These are phyloP conservation scores for Sebastes trivittatus DNA, from an alignment of 2,797 vertebrate genomes.

Conservation along the genomic window DNA sequence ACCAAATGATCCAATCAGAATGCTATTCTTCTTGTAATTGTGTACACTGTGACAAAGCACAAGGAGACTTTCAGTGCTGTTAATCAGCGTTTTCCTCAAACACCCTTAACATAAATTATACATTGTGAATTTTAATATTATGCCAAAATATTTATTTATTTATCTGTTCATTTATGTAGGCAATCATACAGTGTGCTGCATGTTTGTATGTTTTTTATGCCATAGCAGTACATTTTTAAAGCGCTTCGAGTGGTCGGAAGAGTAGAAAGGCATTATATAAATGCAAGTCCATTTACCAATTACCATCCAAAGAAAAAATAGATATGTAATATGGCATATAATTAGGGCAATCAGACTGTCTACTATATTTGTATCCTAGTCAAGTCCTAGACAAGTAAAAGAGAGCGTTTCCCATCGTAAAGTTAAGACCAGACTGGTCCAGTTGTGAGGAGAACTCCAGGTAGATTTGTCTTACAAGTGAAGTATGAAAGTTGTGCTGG, in stretches of 20 bases:
- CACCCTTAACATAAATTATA: neutral
- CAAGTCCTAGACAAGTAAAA: conserved; percentile 1
- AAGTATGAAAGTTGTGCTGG: neutral
- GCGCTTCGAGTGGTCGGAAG: too few species aligned
- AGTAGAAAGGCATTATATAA: neutral
- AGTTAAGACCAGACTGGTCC: neutral
- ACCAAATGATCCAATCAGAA: conserved; percentile 37
- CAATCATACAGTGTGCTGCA: neutral
- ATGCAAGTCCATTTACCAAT: neutral
- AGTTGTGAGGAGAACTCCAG: conserved; percentile 16
- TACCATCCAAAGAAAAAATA: too few species aligned
- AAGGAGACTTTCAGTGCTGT: too few species aligned
- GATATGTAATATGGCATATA: neutral
- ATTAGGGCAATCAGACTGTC: neutral
- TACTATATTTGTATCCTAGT: neutral
- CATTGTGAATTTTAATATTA: neutral
- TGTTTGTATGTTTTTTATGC: neutral
- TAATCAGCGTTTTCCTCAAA: neutral
- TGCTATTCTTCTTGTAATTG: neutral
- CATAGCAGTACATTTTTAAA: neutral
- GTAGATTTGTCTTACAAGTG: too few species aligned
- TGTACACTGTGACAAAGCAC: neutral
- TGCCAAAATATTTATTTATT: neutral
- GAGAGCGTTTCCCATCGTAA: neutral
- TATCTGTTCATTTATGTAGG: neutral